Percentiles rank a stretch among this genome's conserved stretches.
These are phyloP conservation scores for Eupithecia tripunctaria DNA, from an alignment of 2,888 invertebrate species.

Conservation along the genomic window DNA sequence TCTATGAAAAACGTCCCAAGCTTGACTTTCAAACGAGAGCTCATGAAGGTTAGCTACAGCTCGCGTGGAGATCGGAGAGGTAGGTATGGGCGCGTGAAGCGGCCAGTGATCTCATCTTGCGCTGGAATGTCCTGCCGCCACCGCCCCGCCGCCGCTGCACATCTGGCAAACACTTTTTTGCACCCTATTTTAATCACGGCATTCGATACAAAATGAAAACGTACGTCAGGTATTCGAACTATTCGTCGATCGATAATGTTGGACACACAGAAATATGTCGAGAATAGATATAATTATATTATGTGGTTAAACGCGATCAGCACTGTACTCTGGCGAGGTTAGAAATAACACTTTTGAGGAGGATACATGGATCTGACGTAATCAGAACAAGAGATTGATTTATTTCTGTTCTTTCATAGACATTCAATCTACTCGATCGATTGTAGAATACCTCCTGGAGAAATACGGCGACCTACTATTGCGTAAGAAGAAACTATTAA, in stretches of 20 bases:
- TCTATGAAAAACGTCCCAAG: background rate
- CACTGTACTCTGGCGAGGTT: background rate
- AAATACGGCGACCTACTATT: too few relatives aligned
- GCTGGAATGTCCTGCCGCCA: background rate
- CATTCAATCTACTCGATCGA: too few relatives aligned
- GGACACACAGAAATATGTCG: too few relatives aligned
- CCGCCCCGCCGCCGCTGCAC: conserved; percentile 26
- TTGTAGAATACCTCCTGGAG: too few relatives aligned
- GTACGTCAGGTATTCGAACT: background rate
- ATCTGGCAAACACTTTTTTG: conserved; percentile 46
- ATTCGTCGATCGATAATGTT: background rate
- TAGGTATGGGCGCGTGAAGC: background rate
- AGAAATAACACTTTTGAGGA: background rate
- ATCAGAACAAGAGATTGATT: too few relatives aligned
- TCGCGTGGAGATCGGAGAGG: background rate
- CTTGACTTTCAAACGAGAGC: background rate
- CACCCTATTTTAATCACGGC: conserved; percentile 37
- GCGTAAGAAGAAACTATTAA: too few relatives aligned
- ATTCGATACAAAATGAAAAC: background rate
- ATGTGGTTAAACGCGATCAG: too few relatives aligned
- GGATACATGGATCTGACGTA: background rate
- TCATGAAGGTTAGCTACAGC: background rate
- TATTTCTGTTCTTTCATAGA: too few relatives aligned
- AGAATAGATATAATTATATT: too few relatives aligned
- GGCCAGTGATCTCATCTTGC: background rate